Base-by-base conservation (phyloP, 2,888 invertebrate genomes). In the Drosophila fulvimacula region DNA sequence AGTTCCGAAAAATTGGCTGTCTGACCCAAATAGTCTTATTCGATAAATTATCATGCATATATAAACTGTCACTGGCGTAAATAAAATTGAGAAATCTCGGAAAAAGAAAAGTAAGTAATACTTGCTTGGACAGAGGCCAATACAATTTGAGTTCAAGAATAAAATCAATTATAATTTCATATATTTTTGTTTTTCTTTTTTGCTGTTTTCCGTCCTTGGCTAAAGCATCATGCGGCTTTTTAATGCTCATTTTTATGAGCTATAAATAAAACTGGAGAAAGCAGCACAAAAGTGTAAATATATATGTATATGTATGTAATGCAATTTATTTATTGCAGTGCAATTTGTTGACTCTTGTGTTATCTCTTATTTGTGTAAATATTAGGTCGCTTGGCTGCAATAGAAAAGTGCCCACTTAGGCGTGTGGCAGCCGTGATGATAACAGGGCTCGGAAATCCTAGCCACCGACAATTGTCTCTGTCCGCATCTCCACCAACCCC, bases 121-220 rank as follows among this genome's bases (percentile, higher is more conserved):
- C 67, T 48, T 11, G 57, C 48, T 84, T 84, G 83, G 83, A 82
- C 60, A 59, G 42, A 51, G 27, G 82, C 83, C 83, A 84, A 80
- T 61, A 69, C 53, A 53, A 32, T 55, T 63, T 71, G 42, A 59
- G 66, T 60, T 56, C 51, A 30, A 59, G 59, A 39, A 60, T 53
- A 69, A 62, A 62, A 55, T 63, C 59, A 73, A 73, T 69, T 73
- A 73, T 63, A 52, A 53, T 57, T 48, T 66, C 57, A 55, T 69
- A 58, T 34, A n/a, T 51, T 34, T 1, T 4, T 19, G 19, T 34
- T 51, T 2, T 27, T 27, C 21, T 51, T 2, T 27, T 27, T n/a
- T 30, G 5, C 27, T 62, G 49, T 39, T 55, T 63, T 42, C n/a
- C 38, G 56, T 77, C 63, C 76, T 78, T 76, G 73, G 15, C 49